These are phyloP conservation scores for Panopea generosa DNA, from an alignment of 2,888 invertebrate genomes.

Conservation along the genomic window DNA sequence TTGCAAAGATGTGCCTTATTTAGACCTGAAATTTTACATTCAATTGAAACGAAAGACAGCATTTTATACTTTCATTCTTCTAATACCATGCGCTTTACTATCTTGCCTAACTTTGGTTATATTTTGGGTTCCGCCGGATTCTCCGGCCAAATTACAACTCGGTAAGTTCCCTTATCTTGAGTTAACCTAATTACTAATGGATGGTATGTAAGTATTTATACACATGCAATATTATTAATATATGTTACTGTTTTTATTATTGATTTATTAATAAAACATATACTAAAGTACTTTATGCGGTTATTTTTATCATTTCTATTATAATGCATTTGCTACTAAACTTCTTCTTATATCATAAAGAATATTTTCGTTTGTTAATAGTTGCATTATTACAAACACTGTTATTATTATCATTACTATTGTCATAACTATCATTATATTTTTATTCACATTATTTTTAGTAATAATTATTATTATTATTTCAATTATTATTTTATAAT, in stretches of 20 bases:
- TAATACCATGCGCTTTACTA: constrained; percentile 84
- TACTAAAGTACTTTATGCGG: no score
- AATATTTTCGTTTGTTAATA: no score
- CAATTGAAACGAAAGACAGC: constrained; percentile 78
- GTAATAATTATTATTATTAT: no score
- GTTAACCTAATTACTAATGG: not conserved
- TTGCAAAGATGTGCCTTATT: constrained; percentile 81
- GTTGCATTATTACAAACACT: no score
- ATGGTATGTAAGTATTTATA: not conserved
- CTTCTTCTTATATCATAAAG: no score
- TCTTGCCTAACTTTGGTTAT: constrained; percentile 84
- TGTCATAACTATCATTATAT: no score
- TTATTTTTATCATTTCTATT: not conserved
- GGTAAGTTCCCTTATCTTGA: constrained; percentile 75
- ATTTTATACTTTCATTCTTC: constrained; percentile 84
- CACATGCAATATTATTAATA: not conserved
- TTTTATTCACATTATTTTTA: no score
- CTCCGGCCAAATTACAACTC: constrained; percentile 85
- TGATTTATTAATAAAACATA: not conserved
- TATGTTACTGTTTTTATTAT: not conserved
- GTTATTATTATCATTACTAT: no score
- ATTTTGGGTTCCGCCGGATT: constrained; percentile 85
- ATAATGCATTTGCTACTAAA: not conserved
- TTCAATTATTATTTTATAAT: no score
- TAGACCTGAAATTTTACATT: constrained; percentile 83